Conservation (phyloP, 1,140 invertebrate species). For the Drosophila miranda region DNA sequence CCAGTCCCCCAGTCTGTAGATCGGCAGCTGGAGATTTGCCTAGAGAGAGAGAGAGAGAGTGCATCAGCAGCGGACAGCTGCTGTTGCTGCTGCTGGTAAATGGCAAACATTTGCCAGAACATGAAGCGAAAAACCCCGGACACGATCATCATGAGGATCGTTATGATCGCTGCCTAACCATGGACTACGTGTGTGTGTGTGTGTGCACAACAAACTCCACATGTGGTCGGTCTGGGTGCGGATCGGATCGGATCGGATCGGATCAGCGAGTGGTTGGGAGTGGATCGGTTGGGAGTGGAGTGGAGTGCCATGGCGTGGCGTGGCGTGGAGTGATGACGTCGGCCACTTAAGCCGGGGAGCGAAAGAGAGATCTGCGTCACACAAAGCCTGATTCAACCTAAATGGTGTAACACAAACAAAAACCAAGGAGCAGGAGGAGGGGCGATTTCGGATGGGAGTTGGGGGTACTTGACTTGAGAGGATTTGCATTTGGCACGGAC, state of each 20-base stretch:
- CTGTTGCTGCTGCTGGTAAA: constrained; percentile 43
- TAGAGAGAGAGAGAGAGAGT: constrained; percentile 11
- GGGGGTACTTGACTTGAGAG: constrained; percentile 36
- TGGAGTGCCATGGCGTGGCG: constrained; percentile 14
- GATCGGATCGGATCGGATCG: constrained; percentile 28
- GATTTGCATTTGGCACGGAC: constrained; percentile 17
- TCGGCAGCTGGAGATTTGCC: constrained; percentile 46
- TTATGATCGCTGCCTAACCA: constrained; percentile 5
- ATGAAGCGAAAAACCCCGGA: constrained; percentile 40
- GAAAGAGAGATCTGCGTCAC: constrained; percentile 45
- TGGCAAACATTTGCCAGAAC: constrained; percentile 68
- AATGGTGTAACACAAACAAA: constrained; percentile 63
- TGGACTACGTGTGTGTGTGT: constrained; percentile 26
- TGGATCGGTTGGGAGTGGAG: not conserved
- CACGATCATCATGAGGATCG: constrained; percentile 18
- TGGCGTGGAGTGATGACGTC: constrained; percentile 48
- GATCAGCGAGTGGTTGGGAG: constrained; percentile 3
- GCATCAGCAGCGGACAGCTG: not conserved
- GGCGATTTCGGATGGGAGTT: constrained; percentile 15
- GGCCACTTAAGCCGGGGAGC: constrained; percentile 54
- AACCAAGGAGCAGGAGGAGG: not conserved
- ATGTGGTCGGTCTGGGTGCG: constrained; percentile 56
- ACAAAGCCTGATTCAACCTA: constrained; percentile 66
- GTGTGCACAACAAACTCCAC: constrained; percentile 78
- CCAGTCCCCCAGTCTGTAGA: constrained; percentile 36